Base-by-base conservation (phyloP, 2,888 invertebrate species). In the Eupeodes luniger region DNA sequence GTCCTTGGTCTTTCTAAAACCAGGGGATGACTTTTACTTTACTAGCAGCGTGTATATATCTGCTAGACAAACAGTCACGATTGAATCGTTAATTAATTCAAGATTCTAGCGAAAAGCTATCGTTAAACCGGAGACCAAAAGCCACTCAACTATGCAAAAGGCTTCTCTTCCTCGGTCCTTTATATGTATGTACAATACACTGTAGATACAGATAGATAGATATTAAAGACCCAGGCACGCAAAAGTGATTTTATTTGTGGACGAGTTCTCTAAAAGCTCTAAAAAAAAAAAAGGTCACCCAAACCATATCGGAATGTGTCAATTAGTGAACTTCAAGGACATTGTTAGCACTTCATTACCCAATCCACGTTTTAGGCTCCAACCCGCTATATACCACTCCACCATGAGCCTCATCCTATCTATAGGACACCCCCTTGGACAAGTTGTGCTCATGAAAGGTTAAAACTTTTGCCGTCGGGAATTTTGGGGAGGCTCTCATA, bases 281-380 rank as follows among this genome's bases (percentile, higher is more conserved):
- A 3, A 27, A 27, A 27, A 27, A 19, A 19, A 88, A 86, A 83
- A 88, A 85, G 85, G 88, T 85, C 88, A 85, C 80, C 69, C 49
- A 70, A 80, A 78, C 84, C 78, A 80, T 78, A 84, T 88, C 75
- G 85, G 75, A 85, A 81, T 88, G 88, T 88, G 84, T 85, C 88
- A 88, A 88, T 88, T 88, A 88, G 88, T 84, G 81, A 88, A 84
- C 81, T 85, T 81, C 88, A 77, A 81, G 85, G 84, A 70, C 81
- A 81, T 85, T 88, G 88, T 88, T 88, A 88, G 88, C 88, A 88
- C 88, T 88, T 88, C 88, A 88, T 88, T 88, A 88, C 88, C 84
- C 78, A 82, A 81, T 78, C 77, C 74, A 67, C 14, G 34, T 55
- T 55, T 12, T 14, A 49, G 7, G 5, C 11, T 47, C 47, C 4